A percentile compares a stretch with the other conserved stretches of the same genome.
phyloP scores from a whole-genome alignment of 2,797 vertebrate species.

The Dicrostonyx torquatus region DNA sequence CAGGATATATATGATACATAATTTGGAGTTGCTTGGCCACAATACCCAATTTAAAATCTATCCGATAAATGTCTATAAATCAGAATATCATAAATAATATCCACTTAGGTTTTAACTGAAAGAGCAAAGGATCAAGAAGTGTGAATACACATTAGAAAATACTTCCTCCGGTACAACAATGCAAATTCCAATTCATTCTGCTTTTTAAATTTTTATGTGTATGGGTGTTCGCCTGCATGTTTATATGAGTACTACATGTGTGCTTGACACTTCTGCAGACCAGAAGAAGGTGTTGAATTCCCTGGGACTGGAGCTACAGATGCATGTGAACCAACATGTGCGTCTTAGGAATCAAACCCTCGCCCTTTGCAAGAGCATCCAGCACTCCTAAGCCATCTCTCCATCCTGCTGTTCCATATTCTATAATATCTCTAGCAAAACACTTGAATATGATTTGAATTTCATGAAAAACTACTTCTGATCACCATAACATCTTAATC shows the following conservation, averaged over 20 bases:
- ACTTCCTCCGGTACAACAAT: background rate
- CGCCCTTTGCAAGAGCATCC: background rate
- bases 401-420: background rate
- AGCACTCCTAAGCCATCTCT: background rate
- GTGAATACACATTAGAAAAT: background rate
- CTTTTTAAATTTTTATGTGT: background rate
- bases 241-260: background rate
- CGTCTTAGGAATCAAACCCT: background rate
- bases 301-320: background rate
- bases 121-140: background rate
- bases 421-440: background rate
- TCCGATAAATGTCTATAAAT: background rate
- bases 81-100: background rate
- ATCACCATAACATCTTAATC: background rate
- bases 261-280: background rate
- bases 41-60: background rate
- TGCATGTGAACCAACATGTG: background rate
- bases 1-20: background rate
- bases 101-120: background rate
- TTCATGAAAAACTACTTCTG: slow-evolving; percentile 24
- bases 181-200: background rate
- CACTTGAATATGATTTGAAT: slow-evolving; percentile 49
- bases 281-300: background rate
- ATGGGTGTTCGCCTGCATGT: background rate
- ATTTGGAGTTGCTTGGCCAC: background rate